phyloP scores from a whole-genome alignment of 2,113 vertebrate genomes.

The Sula dactylatra region DNA sequence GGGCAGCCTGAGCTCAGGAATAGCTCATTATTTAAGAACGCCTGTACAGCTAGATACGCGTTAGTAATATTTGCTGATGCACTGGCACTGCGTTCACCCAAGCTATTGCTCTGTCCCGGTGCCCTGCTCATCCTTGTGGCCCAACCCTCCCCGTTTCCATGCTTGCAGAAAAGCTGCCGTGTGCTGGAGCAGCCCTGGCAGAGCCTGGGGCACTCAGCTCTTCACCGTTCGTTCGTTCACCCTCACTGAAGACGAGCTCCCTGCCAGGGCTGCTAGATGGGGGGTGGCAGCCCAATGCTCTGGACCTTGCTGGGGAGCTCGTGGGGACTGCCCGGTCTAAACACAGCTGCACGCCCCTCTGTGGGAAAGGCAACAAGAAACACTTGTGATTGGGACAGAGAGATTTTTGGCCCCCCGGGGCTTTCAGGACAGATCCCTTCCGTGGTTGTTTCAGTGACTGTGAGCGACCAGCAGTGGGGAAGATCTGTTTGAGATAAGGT shows the following conservation, averaged over 20 bases:
- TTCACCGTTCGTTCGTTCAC: rapidly evolving
- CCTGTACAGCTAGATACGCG: background rate
- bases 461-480: background rate
- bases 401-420: background rate
- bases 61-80: background rate
- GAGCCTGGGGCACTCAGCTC: background rate
- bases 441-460: rapidly evolving
- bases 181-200: background rate
- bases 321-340: rapidly evolving
- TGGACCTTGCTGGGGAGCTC: no score
- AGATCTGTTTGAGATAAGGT: background rate
- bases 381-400: background rate
- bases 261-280: rapidly evolving
- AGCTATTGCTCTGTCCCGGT: background rate
- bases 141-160: background rate
- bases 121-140: background rate
- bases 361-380: background rate
- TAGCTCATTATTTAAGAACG: background rate
- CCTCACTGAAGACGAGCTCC: rapidly evolving
- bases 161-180: background rate
- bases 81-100: background rate
- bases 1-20: background rate
- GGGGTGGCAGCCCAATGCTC: rapidly evolving
- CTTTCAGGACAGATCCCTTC: background rate
- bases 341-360: rapidly evolving